Base-by-base conservation (phyloP, 2,113 vertebrate species). In the Pygoscelis adeliae region DNA sequence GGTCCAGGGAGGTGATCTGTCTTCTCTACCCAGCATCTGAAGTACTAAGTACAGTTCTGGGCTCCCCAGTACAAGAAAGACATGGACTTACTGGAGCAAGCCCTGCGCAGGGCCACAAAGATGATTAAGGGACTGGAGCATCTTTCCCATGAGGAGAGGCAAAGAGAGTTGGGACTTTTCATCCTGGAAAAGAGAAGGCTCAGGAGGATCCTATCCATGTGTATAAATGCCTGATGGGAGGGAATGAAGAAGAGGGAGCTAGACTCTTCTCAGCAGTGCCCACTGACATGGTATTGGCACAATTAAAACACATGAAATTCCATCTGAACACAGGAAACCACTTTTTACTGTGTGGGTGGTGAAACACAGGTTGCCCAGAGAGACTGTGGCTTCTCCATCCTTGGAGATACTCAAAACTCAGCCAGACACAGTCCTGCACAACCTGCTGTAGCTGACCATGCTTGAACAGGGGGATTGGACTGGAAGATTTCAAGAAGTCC, bases 91-190 rank as follows among this genome's bases (percentile, higher is more conserved):
- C 11, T 36, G 11, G 5, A 61, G 11, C 11, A 81, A 93, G 18
- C 1, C 10, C 16, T 2, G 4, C 1, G 1, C 2, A 34, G 21
- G 32, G 44, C 18, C 27, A 59, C 44, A 52, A 38, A 83, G 13
- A 10, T 50, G 5, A 42, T 58, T 42, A 55, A 55, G 23, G 13
- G 3, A 22, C 21, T 44, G 50, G 14, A 44, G 3, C 17, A 36
- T 10, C 44, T 74, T 58, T 58, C 9, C 14, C 34, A 62, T 49
- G 30, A 47, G 15, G 5, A 21, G 13, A 30, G 13, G 3, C 8
- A 88, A 53, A 82, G 38, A 50, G 5, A 27, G 9, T 1, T 5
- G 2, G 27, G 40, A 47, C 9, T 58, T n/a, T 26, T 81, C 8
- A 23, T 13, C 6, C 26, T 17, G 49, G 3, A 65, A 21, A 77